Base-by-base conservation (phyloP, 2,888 invertebrate genomes). In the Hypomecis punctinalis region DNA sequence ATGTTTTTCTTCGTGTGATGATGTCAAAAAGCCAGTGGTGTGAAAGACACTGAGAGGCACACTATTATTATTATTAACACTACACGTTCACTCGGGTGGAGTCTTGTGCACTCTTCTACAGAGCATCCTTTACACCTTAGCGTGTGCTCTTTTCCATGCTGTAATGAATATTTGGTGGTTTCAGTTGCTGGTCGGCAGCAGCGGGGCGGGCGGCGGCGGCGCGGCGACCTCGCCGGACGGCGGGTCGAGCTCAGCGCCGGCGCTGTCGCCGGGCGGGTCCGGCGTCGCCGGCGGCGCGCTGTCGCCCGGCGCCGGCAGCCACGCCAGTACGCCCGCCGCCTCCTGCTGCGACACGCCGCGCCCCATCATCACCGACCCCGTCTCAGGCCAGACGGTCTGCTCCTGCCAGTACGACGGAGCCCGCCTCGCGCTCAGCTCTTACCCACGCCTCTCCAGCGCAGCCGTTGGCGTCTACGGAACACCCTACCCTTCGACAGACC, bases 371-470 rank as follows among this genome's bases (percentile, higher is more conserved):
- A 97, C 97, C 76, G 98, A 98, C 90, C 98, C 98, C 8, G 97
- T 98, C 67, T 97, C 97, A 71, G 98, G 98, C 42, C 98, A 98
- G 90, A 97, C 97, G 60, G 97, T 98, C 77, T 98, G 98, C 92
- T 98, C 98, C 77, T 98, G 98, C 91, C 98, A 98, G 88, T 98
- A 98, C 91, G 98, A 98, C 90, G 96, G 97, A 64, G 97, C 97
- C 51, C 94, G 98, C 76, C 94, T 98, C 73, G 97, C 97, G 58
- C 95, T 97, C 70, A 95, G 96, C 71, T 91, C 92, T 11, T 97
- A 97, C 86, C 97, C 97, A 45, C 94, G 97, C 73, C 94, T 96
- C 75, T 95, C 96, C 69, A 95, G 96, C 75, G 96, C 96, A 55
- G 96, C 96, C 45, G 96, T 96, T 58, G 95, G 96, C 56, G 96